A percentile compares a stretch with the other conserved stretches of the same genome.
Evolutionary conservation across 92 coral and sea anemone species (phyloP).

Genomic region (Phenganax marumi): DNA sequence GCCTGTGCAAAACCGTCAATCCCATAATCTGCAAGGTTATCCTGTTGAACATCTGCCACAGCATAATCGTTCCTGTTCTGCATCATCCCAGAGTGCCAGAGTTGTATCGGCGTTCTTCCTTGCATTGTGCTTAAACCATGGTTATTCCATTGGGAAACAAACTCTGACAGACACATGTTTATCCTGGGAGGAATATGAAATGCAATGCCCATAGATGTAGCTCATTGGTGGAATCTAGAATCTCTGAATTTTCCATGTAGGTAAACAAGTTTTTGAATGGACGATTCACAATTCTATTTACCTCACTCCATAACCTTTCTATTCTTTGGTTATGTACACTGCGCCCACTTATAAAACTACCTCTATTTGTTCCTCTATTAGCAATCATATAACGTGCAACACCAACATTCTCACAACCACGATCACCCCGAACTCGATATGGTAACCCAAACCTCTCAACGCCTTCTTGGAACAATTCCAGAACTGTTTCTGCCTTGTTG

Average conservation of each 20-base stretch:
- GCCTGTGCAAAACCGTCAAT: constrained; percentile 25
- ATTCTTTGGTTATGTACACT: constrained; percentile 13
- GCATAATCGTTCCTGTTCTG: background rate
- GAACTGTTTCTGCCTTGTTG: constrained; percentile 46
- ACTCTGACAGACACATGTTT: constrained; percentile 9
- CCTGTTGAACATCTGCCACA: background rate
- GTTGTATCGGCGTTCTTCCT: constrained; percentile 27
- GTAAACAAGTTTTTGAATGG: constrained; percentile 23
- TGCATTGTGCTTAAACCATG: constrained; percentile 17
- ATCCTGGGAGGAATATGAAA: constrained; percentile 15
- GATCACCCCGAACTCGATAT: constrained; percentile 8
- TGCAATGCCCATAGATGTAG: constrained; percentile 28
- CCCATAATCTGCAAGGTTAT: constrained; percentile 22
- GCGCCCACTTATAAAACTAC: background rate
- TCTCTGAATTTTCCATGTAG: constrained; percentile 9
- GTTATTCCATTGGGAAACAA: constrained; percentile 40
- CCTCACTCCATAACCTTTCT: constrained; percentile 18
- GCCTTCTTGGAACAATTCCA: constrained; percentile 53
- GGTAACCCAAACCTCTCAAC: constrained; percentile 40
- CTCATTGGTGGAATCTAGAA: constrained; percentile 19
- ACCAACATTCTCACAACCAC: background rate
- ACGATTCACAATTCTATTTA: constrained; percentile 22
- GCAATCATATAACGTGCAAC: constrained; percentile 27
- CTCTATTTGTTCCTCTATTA: background rate
- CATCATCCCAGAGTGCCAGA: constrained; percentile 38